Conservation (phyloP, 2,888 invertebrate genomes). For the Chaetoderma sp. region DNA sequence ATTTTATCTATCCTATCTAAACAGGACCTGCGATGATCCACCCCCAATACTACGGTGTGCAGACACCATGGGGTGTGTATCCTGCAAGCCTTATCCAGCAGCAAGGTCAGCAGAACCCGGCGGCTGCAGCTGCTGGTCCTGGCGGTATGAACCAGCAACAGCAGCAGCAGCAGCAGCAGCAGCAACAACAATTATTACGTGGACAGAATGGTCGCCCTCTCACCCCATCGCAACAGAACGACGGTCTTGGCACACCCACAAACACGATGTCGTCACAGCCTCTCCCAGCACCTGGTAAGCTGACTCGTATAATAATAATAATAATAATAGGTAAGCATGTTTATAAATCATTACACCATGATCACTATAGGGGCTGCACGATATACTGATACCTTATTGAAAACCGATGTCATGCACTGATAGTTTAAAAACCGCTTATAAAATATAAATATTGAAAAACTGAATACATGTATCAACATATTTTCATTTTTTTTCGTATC, state of each 20-base stretch:
- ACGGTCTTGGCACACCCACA: constrained; percentile 70
- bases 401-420: no score
- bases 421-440: no score
- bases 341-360: background rate
- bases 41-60: constrained; percentile 91
- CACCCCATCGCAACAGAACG: constrained; percentile 65
- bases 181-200: constrained; percentile 71
- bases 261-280: constrained; percentile 47
- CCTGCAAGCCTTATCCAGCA: constrained; percentile 74
- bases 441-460: no score
- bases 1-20: no score
- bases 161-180: constrained; percentile 72
- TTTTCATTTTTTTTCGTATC: no score
- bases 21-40: constrained; percentile 73
- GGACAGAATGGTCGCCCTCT: constrained; percentile 57
- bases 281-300: constrained; percentile 52
- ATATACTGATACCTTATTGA: no score
- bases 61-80: constrained; percentile 91
- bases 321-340: no score
- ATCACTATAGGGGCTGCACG: background rate
- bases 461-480: background rate
- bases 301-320: background rate
- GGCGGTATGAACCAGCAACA: constrained; percentile 72
- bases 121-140: no score
- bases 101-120: constrained; percentile 57